These are phyloP conservation scores for Synaphobranchus kaupii DNA, from an alignment of 2,797 vertebrate genomes.

Conservation along the genomic window DNA sequence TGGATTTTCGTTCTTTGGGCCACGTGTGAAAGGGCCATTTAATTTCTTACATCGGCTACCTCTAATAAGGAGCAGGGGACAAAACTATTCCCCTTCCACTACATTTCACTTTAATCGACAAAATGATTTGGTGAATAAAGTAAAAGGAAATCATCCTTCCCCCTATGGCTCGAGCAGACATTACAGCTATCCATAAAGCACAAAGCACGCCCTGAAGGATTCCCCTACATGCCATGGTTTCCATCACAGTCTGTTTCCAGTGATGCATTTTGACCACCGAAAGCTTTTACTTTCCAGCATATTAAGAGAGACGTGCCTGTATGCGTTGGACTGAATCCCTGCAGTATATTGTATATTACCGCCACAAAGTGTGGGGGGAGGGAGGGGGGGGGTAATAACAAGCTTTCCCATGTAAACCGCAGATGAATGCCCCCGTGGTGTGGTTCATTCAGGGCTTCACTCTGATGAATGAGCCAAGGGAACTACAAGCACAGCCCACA, in stretches of 20 bases:
- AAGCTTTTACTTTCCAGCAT: constrained; percentile 46
- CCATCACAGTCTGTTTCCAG: constrained; percentile 35
- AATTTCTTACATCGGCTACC: constrained; percentile 35
- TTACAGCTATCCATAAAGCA: constrained; percentile 41
- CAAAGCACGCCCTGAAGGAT: constrained; percentile 33
- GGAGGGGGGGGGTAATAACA: constrained; percentile 34
- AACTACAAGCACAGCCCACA: constrained; percentile 43
- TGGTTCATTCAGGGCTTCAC: constrained; percentile 38
- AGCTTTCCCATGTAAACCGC: constrained; percentile 44
- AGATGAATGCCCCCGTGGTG: constrained; percentile 43
- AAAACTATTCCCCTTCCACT: constrained; percentile 30
- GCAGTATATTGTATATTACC: constrained; percentile 46
- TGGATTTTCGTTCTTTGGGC: constrained; percentile 35
- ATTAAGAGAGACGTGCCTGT: constrained; percentile 53
- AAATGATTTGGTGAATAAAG: constrained; percentile 28
- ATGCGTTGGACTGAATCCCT: constrained; percentile 49
- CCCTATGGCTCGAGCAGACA: background rate
- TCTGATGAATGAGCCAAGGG: constrained; percentile 34
- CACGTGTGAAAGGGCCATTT: constrained; percentile 50
- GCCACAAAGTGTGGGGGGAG: constrained; percentile 30
- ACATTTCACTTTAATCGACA: constrained; percentile 17
- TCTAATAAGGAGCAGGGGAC: constrained; percentile 39
- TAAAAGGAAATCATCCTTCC: constrained; percentile 25
- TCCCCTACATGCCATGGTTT: constrained; percentile 45
- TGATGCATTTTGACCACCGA: constrained; percentile 46